Evolutionary conservation across 2,888 invertebrate species (phyloP).

Genomic region (Nemapogon koenigi): DNA sequence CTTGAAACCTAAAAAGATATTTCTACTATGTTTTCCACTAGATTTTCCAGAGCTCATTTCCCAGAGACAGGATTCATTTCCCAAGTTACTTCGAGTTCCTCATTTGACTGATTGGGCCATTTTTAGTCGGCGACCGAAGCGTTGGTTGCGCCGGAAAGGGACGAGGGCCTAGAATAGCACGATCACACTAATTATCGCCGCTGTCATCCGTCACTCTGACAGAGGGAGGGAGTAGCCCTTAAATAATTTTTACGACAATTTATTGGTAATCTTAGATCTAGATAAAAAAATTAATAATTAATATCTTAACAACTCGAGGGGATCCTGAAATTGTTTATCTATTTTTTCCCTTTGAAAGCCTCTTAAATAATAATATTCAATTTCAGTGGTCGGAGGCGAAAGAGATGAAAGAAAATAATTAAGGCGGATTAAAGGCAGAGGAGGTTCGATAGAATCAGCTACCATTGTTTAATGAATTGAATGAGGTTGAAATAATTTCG

Average conservation of each 20-base stretch:
- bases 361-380: constrained; percentile 7
- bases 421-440: no score
- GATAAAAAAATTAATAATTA: neutral
- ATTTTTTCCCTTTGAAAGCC: no score
- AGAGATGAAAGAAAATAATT: no score
- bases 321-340: no score
- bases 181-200: constrained; percentile 55
- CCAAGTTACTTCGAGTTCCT: no score
- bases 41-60: no score
- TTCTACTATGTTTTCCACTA: no score
- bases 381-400: no score
- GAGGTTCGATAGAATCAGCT: no score
- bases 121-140: constrained; percentile 44
- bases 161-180: constrained; percentile 41
- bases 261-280: neutral
- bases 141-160: constrained; percentile 14
- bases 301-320: neutral
- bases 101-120: constrained; percentile 59
- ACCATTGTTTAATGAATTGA: no score
- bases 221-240: constrained; percentile 23
- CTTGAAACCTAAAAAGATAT: no score
- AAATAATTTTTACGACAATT: constrained; percentile 36
- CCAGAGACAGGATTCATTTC: neutral
- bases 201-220: constrained; percentile 30
- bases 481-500: no score